phyloP scores from a whole-genome alignment of 1,140 invertebrate species.

The Orchestia grillus region DNA sequence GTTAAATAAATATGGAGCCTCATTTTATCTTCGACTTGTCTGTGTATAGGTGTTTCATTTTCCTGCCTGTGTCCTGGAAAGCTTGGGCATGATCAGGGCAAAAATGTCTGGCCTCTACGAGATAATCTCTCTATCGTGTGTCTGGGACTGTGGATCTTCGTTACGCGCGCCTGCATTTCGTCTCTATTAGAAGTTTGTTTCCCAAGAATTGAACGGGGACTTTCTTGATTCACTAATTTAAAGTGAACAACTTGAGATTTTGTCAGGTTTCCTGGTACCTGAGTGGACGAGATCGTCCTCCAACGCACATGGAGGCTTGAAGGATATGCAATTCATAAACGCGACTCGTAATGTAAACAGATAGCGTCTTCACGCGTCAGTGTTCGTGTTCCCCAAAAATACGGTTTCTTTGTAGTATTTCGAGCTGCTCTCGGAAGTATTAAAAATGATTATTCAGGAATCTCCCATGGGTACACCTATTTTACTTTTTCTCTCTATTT shows the following conservation, averaged over 20 bases:
- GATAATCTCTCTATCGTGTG: not conserved
- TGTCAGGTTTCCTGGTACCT: not conserved
- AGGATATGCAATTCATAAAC: not conserved
- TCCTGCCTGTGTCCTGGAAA: not conserved
- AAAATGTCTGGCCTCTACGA: not conserved
- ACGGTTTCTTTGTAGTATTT: not conserved
- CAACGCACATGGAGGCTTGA: not conserved
- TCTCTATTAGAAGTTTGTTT: not conserved
- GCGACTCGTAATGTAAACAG: not conserved
- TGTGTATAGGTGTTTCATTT: not conserved
- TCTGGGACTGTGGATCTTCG: not conserved
- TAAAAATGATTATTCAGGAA: too few species aligned
- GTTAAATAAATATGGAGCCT: not conserved
- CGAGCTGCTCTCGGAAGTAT: not conserved
- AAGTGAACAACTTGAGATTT: not conserved
- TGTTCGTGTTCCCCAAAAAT: not conserved
- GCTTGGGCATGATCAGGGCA: not conserved
- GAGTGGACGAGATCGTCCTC: not conserved
- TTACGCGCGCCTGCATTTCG: not conserved
- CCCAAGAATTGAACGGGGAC: not conserved
- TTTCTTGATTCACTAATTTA: not conserved
- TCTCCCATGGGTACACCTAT: too few species aligned
- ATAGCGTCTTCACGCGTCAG: not conserved
- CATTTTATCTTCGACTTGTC: constrained; percentile 29
- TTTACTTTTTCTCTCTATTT: too few species aligned